These are phyloP conservation scores for Synanthedon vespiformis DNA, from an alignment of 2,888 invertebrate species.

Conservation along the genomic window DNA sequence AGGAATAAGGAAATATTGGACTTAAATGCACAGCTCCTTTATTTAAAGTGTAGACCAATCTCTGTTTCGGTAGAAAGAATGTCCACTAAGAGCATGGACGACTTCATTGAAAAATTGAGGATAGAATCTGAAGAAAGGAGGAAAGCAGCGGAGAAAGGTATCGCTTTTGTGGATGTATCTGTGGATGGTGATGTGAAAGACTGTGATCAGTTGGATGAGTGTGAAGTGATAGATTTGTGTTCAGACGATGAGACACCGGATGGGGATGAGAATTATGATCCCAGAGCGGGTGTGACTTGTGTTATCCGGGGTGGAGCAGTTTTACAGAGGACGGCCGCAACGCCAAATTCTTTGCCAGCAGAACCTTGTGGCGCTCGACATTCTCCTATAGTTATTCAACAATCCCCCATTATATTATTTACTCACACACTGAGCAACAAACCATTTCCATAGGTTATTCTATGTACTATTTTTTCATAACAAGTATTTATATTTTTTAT, in stretches of 20 bases:
- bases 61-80: slow-evolving; percentile 54
- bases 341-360: slow-evolving; percentile 45
- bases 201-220: slow-evolving; percentile 49
- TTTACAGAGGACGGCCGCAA: slow-evolving; percentile 19
- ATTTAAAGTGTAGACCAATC: slow-evolving; percentile 61
- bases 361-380: slow-evolving; percentile 61
- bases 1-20: slow-evolving; percentile 52
- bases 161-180: slow-evolving; percentile 54
- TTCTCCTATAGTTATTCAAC: slow-evolving; percentile 43
- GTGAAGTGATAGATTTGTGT: slow-evolving; percentile 76
- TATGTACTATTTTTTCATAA: slow-evolving; percentile 32
- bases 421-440: slow-evolving; percentile 58
- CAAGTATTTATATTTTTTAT: slow-evolving; percentile 17
- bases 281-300: slow-evolving; percentile 47
- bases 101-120: slow-evolving; percentile 42
- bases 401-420: slow-evolving; percentile 56
- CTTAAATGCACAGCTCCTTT: slow-evolving; percentile 57
- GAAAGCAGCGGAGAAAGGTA: slow-evolving; percentile 35
- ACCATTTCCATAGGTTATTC: slow-evolving; percentile 60
- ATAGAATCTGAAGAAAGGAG: slow-evolving; percentile 31
- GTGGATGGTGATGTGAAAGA: slow-evolving; percentile 28
- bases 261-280: slow-evolving; percentile 59
- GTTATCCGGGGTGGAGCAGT: slow-evolving; percentile 9
- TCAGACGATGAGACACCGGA: slow-evolving; percentile 72
- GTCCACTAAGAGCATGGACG: slow-evolving; percentile 48